Conservation (phyloP, 2,888 invertebrate genomes). For the Ophion obscuratus region DNA sequence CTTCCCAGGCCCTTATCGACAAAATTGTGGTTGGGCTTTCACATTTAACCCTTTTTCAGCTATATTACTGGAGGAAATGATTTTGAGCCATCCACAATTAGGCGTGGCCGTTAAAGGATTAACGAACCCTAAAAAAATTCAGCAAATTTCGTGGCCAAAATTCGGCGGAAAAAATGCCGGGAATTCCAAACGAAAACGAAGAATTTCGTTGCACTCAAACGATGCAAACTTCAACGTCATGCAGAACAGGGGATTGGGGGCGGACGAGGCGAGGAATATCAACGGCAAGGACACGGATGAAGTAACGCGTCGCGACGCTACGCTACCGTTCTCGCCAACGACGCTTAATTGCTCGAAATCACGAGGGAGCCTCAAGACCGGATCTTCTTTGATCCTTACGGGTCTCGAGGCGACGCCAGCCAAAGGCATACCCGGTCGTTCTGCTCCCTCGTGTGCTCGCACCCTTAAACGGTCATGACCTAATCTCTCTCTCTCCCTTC, state of each 20-base stretch:
- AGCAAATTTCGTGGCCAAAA: no score
- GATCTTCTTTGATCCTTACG: conserved; percentile 63
- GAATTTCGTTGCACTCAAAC: no score
- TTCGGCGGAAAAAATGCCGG: no score
- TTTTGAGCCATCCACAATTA: no score
- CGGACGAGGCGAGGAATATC: conserved; percentile 77
- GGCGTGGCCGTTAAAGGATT: no score
- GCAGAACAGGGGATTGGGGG: neutral
- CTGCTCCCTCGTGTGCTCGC: conserved; percentile 39
- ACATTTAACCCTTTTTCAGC: no score
- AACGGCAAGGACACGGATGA: conserved; percentile 75
- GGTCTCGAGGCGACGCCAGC: conserved; percentile 45
- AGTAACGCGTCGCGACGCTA: conserved; percentile 75
- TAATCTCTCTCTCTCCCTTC: conserved; percentile 42
- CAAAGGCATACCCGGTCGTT: conserved; percentile 45
- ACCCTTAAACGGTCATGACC: conserved; percentile 46
- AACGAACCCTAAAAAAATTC: no score
- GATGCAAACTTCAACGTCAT: no score
- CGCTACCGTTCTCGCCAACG: conserved; percentile 65
- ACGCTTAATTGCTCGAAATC: conserved; percentile 79
- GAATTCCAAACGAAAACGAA: no score
- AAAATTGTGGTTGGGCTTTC: no score
- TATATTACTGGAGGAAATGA: no score
- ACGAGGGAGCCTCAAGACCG: conserved; percentile 68
- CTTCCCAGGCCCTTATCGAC: no score